Base-by-base conservation (phyloP, 2,888 invertebrate genomes). In the Parnassius smintheus region DNA sequence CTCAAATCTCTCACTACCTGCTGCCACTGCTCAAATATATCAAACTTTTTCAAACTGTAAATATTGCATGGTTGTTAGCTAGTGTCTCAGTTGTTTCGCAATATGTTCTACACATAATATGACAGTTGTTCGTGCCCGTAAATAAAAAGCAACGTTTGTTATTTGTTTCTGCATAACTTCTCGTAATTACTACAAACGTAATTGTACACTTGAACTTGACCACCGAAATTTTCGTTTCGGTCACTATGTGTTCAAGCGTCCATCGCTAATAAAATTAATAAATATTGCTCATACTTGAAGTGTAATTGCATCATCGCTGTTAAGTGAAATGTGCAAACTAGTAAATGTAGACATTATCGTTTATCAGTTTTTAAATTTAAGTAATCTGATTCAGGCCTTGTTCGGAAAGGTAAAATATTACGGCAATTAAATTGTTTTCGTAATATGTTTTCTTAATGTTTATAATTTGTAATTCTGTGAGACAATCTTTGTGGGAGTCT, bases 131-230 rank as follows among this genome's bases (percentile, higher is more conserved):
- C 25, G 25, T 25, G 25, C 25, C 2, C 25, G 25, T 25, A 25
- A 25, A 25, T 25, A 25, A 25, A 3, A 35, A 35, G 35, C 35
- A 35, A 35, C 35, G 35, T 25, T 25, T 25, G 25, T 35, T 35
- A 35, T 7, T 7, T 35, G 7, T 49, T 2, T 49, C 2, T 49
- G 9, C 13, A 13, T 49, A 13, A 9, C 44, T 56, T 61, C 56
- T 50, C 25, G 44, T 55, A 50, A 22, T 3, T 9, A 51, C 50
- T 44, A 35, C 44, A 42, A 56, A 52, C 41, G 35, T 63, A 52
- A 51, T 46, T 62, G 64, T 72, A 68, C 74, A 76, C 86, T 84
- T 89, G 86, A 89, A 89, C 88, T 89, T 89, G 88, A 87, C 88
- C 86, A 85, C 78, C 82, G 80, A 79, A 75, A 82, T 78, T 82